Percentiles rank a stretch among this genome's conserved stretches.
Conservation (phyloP, 35 echinoderm and acorn worm species). For the Heliocidaris erythrogramma region DNA sequence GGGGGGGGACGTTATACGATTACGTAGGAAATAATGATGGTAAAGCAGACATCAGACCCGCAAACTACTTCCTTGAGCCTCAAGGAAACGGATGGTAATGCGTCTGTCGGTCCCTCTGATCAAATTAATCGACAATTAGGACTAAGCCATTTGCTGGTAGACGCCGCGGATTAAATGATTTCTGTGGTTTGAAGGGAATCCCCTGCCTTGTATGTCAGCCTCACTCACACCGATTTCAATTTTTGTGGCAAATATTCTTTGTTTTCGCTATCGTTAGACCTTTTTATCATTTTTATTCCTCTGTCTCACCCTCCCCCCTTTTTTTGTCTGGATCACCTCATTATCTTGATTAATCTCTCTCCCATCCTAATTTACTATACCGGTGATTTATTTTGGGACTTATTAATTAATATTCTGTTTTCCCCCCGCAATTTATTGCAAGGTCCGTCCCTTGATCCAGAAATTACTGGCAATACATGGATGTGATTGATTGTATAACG, state of each 20-base stretch:
- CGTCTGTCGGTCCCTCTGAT: not conserved
- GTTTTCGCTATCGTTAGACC: too few relatives aligned
- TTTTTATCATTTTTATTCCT: too few relatives aligned
- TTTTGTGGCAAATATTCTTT: not conserved
- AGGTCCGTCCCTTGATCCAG: too few relatives aligned
- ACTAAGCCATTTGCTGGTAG: not conserved
- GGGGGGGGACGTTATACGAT: not conserved
- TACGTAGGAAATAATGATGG: not conserved
- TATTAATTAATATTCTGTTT: too few relatives aligned
- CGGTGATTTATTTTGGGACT: too few relatives aligned
- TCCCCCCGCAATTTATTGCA: too few relatives aligned
- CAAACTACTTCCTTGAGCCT: conserved; percentile 3
- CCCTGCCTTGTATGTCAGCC: not conserved
- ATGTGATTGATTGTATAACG: too few relatives aligned
- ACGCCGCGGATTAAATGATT: not conserved
- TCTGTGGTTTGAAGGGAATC: not conserved
- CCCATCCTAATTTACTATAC: too few relatives aligned
- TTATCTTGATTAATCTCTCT: too few relatives aligned
- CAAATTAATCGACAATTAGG: conserved; percentile 27
- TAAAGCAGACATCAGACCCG: not conserved
- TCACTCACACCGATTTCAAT: not conserved
- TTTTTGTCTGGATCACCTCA: too few relatives aligned
- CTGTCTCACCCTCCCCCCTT: too few relatives aligned
- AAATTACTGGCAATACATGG: too few relatives aligned
- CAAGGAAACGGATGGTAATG: not conserved